Conservation (phyloP, 2,888 invertebrate genomes). For the Phragmatobia fuliginosa region DNA sequence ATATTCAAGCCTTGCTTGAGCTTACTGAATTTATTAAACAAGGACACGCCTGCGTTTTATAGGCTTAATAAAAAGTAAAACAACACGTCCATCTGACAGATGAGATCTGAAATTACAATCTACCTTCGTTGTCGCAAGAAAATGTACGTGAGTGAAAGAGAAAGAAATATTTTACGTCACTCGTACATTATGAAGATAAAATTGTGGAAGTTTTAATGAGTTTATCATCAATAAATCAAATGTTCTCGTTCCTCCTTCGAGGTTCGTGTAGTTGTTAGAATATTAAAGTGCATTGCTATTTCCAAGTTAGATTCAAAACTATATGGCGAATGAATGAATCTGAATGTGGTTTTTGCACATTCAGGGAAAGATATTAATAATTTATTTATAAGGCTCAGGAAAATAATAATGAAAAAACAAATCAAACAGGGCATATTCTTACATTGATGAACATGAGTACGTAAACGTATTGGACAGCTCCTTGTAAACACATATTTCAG, state of each 20-base stretch:
- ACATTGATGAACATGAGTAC: too few species aligned
- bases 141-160: slow-evolving; percentile 48
- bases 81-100: slow-evolving; percentile 78
- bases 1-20: slow-evolving; percentile 64
- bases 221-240: slow-evolving; percentile 45
- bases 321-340: slow-evolving; percentile 10
- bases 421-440: too few species aligned
- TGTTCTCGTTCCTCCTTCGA: slow-evolving; percentile 23
- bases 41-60: slow-evolving; percentile 77
- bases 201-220: slow-evolving; percentile 45
- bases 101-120: slow-evolving; percentile 76
- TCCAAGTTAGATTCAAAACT: slow-evolving; percentile 18
- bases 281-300: slow-evolving; percentile 26
- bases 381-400: too few species aligned
- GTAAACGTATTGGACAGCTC: too few species aligned
- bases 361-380: too few species aligned
- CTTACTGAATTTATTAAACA: slow-evolving; percentile 67
- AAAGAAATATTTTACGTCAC: slow-evolving; percentile 36
- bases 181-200: slow-evolving; percentile 37
- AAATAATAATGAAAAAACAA: too few species aligned
- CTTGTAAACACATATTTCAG: too few species aligned
- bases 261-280: slow-evolving; percentile 27
- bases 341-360: too few species aligned
- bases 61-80: slow-evolving; percentile 78
- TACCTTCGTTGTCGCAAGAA: slow-evolving; percentile 47